phyloP scores from a whole-genome alignment of 2,888 invertebrate species.

The Agrochola lychnidis region DNA sequence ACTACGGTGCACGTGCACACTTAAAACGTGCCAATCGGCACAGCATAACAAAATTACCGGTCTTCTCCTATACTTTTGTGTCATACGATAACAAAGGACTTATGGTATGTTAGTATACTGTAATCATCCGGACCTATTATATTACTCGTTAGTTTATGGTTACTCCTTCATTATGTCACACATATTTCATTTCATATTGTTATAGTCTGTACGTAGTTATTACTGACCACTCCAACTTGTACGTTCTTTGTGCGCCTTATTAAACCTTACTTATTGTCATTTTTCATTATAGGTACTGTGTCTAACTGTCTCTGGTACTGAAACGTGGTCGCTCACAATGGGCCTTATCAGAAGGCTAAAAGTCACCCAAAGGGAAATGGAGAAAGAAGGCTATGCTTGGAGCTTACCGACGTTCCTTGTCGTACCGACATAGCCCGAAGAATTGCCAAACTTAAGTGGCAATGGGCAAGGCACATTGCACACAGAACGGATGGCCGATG shows the following conservation, averaged over 20 bases:
- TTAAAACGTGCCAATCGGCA: background rate
- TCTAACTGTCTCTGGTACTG: too few relatives aligned
- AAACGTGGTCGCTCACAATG: too few relatives aligned
- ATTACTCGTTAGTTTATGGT: slow-evolving; percentile 23
- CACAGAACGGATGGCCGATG: too few relatives aligned
- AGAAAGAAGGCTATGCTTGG: too few relatives aligned
- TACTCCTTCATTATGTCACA: slow-evolving; percentile 38
- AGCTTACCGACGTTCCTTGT: too few relatives aligned
- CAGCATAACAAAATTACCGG: slow-evolving; percentile 9
- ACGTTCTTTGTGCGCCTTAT: slow-evolving; percentile 28
- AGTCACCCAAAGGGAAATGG: too few relatives aligned
- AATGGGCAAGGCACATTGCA: too few relatives aligned
- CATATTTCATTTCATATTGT: slow-evolving; percentile 34
- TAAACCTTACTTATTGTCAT: slow-evolving; percentile 12
- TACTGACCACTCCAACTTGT: slow-evolving; percentile 48
- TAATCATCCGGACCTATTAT: slow-evolving; percentile 48
- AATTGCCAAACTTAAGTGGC: too few relatives aligned
- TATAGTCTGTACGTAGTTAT: slow-evolving; percentile 38
- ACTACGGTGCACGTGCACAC: background rate
- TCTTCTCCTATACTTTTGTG: slow-evolving; percentile 15
- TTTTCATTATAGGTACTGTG: slow-evolving; percentile 9
- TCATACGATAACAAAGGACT: slow-evolving; percentile 26
- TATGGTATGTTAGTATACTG: slow-evolving; percentile 15
- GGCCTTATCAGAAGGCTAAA: too few relatives aligned
- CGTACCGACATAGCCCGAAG: too few relatives aligned